Evolutionary conservation across 2,797 vertebrate genomes (phyloP), one percentile per base, ranked within the genome.

Genomic region (Sebastiscus albofasciatus): DNA sequence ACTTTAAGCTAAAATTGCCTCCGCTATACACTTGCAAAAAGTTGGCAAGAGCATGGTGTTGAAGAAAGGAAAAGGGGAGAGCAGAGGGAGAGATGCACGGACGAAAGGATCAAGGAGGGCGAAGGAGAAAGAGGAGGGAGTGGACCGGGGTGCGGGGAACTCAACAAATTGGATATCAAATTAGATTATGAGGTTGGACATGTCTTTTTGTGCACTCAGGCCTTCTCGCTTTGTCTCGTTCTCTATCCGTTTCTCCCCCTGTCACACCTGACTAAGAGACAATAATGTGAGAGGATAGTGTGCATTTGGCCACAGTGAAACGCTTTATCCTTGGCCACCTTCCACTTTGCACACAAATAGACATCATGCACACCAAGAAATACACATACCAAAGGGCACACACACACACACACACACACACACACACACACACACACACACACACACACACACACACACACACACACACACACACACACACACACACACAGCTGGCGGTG

Each of bases 161-260:
- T 90, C 84, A 78, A 88, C 88, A 92, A 92, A 90, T 86, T 88
- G 79, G 85, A 90, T 74, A 80, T 84, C 76, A 89, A 81, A 92
- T 92, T 78, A 83, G 86, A 90, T 93, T 83, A 92, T 89, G 80
- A 83, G 80, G 60, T 64, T 75, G 72, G 81, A 88, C 83, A 71
- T 77, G 75, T 80, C 79, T 81, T 86, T 80, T 62, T 79, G 80
- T 90, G 79, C 87, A 82, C 80, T 86, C 68, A 76, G 69, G 72
- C 71, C 73, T 78, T 72, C 78, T 67, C 49, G 42, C 76, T 88
- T 81, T 79, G 73, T 81, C 82, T 87, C 52, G 4, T 66, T 83
- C 54, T 79, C 42, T 29, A 34, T 87, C 69, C 5, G 16, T 58
- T 77, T 75, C 77, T 80, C 22, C 22, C 54, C 42, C 61, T 75